Conservation (phyloP, 2,888 invertebrate genomes). For the Lasioglossum lativentre region DNA sequence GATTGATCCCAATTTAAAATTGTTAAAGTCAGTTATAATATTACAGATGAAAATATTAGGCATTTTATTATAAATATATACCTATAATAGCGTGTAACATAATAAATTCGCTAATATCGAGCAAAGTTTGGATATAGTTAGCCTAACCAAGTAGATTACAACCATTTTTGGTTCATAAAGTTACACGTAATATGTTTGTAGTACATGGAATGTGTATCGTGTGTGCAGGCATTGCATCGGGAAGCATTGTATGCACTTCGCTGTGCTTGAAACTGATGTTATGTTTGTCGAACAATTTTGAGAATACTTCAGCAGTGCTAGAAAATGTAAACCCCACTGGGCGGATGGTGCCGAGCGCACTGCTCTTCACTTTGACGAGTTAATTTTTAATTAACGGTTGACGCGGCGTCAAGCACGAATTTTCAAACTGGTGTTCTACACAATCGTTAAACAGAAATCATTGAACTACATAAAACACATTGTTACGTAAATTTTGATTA, state of each 20-base stretch:
- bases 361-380: constrained; percentile 38
- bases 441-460: not conserved
- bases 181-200: not conserved
- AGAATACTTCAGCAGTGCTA: constrained; percentile 6
- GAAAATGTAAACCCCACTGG: constrained; percentile 33
- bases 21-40: too few relatives aligned
- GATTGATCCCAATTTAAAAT: too few relatives aligned
- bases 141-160: not conserved
- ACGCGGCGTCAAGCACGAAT: not conserved
- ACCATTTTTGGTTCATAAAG: not conserved
- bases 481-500: too few relatives aligned
- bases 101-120: not conserved
- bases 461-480: not conserved
- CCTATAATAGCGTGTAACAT: not conserved
- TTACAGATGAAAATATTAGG: too few relatives aligned
- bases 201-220: not conserved
- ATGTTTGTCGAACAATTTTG: not conserved
- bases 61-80: not conserved
- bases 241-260: not conserved
- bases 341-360: constrained; percentile 19
- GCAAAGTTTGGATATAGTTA: not conserved
- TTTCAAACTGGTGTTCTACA: not conserved
- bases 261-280: constrained; percentile 8
- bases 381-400: constrained; percentile 41
- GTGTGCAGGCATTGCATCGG: not conserved